Evolutionary conservation across 2,888 invertebrate species (phyloP).

Genomic region (Trichogramma evanescens): DNA sequence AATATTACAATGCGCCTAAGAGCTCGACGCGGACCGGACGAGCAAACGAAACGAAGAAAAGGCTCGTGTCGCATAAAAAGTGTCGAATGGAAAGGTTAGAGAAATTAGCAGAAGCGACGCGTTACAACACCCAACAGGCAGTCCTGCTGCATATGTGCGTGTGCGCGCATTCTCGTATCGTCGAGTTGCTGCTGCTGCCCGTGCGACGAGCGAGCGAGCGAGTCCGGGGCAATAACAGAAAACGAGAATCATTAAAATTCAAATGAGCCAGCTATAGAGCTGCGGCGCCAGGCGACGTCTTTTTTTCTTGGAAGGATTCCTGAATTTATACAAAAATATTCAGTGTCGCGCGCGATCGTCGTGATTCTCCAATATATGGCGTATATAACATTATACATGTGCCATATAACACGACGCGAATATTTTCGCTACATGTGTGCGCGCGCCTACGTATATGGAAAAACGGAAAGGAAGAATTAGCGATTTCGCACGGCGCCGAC

Average conservation of each 20-base stretch:
- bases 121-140: too few relatives aligned
- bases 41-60: too few relatives aligned
- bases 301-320: slow-evolving; percentile 11
- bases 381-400: slow-evolving; percentile 13
- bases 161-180: background rate
- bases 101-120: too few relatives aligned
- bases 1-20: too few relatives aligned
- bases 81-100: too few relatives aligned
- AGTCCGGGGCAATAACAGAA: too few relatives aligned
- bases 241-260: slow-evolving; percentile 6
- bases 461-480: background rate
- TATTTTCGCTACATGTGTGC: too few relatives aligned
- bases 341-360: background rate
- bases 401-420: slow-evolving; percentile 3
- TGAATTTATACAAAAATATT: slow-evolving; percentile 3
- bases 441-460: too few relatives aligned
- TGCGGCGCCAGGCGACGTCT: background rate
- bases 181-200: background rate
- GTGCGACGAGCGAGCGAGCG: too few relatives aligned
- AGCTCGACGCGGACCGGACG: too few relatives aligned
- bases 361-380: background rate
- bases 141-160: too few relatives aligned
- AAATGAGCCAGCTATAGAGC: slow-evolving; percentile 2
- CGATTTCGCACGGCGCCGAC: slow-evolving; percentile 1
- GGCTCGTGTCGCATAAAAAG: too few relatives aligned